These are phyloP conservation scores for Helicoverpa assulta DNA, from an alignment of 2,888 invertebrate genomes.

Conservation along the genomic window DNA sequence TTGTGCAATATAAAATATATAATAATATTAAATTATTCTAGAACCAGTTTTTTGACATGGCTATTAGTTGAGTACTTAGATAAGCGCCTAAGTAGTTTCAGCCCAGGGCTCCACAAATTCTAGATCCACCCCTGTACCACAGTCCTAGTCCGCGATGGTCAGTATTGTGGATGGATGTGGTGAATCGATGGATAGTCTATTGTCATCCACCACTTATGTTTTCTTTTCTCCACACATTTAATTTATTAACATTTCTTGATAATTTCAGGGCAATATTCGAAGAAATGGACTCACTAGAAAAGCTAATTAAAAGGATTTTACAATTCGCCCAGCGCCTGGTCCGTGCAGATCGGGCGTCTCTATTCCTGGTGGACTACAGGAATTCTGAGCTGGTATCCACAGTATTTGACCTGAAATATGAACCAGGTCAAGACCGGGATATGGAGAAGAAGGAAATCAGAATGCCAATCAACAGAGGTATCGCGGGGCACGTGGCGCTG, in stretches of 20 bases:
- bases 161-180: too few species aligned
- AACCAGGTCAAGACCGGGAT: constrained; percentile 70
- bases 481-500: constrained; percentile 95
- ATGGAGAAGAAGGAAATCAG: constrained; percentile 89
- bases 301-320: constrained; percentile 95
- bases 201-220: too few species aligned
- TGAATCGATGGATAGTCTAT: too few species aligned
- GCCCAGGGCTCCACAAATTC: too few species aligned
- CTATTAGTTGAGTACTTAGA: too few species aligned
- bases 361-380: constrained; percentile 94
- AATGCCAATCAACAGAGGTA: constrained; percentile 94
- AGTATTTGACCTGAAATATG: constrained; percentile 92
- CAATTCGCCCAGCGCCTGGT: constrained; percentile 95
- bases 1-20: too few species aligned
- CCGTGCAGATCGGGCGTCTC: constrained; percentile 95
- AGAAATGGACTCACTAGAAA: constrained; percentile 96
- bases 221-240: too few species aligned
- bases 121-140: too few species aligned
- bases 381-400: constrained; percentile 94
- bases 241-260: neutral
- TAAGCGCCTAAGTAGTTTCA: too few species aligned
- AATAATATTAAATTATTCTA: too few species aligned
- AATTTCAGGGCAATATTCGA: constrained; percentile 94
- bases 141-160: too few species aligned
- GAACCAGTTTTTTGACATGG: too few species aligned